phyloP scores from a whole-genome alignment of 37 sponge, comb jelly and placozoan genomes.

The Cladorhizidae sp. region DNA sequence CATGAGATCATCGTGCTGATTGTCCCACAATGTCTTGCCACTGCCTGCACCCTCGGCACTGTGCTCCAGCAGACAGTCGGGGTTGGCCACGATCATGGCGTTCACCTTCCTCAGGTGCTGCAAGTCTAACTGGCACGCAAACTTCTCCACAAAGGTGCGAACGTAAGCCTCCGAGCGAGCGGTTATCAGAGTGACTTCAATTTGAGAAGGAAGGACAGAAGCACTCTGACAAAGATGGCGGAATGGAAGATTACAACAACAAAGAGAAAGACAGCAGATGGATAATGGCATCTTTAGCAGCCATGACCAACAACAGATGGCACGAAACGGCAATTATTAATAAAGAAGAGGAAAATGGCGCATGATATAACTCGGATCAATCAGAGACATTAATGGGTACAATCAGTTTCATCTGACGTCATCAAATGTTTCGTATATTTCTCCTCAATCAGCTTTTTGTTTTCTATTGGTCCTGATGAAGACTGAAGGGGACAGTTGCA shows the following conservation, averaged over 20 bases:
- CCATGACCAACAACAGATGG: too few species aligned
- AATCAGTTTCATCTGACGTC: too few species aligned
- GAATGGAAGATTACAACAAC: neutral
- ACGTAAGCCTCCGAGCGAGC: conserved; percentile 13
- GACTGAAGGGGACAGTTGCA: too few species aligned
- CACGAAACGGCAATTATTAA: neutral
- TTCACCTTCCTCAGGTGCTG: conserved; percentile 62
- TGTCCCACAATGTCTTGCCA: neutral
- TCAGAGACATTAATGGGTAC: too few species aligned
- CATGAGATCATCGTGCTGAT: neutral
- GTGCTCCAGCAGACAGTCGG: conserved; percentile 10
- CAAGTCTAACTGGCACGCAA: conserved; percentile 37
- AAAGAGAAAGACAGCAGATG: neutral
- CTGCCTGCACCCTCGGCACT: neutral
- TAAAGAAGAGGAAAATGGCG: neutral
- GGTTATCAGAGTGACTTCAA: conserved; percentile 69
- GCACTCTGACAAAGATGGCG: neutral
- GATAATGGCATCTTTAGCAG: too few species aligned
- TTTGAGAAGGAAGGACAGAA: conserved; percentile 39
- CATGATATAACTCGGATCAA: neutral
- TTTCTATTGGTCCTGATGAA: too few species aligned
- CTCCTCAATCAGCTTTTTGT: too few species aligned
- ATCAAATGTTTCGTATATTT: too few species aligned
- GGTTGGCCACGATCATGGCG: conserved; percentile 62
- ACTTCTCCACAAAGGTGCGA: conserved; percentile 8